Conservation (phyloP, 2,888 invertebrate species). For the Ischnura elegans region DNA sequence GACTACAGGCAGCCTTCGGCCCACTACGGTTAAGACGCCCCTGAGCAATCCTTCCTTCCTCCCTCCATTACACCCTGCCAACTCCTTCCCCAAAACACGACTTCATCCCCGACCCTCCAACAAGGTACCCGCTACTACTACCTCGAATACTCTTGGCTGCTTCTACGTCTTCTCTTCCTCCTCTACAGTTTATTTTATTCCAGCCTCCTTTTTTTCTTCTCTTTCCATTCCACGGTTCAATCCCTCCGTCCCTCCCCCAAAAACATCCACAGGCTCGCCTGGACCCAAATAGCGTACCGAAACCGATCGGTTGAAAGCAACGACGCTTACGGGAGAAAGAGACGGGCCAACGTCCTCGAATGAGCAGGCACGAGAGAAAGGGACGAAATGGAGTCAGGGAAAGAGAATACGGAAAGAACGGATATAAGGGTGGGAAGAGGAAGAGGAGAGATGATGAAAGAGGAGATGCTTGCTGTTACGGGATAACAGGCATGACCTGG, state of each 20-base stretch:
- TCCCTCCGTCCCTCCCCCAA: not conserved
- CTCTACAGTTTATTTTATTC: not conserved
- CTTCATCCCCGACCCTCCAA: not conserved
- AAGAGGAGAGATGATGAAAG: not conserved
- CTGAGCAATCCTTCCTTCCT: not conserved
- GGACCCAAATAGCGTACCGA: constrained; percentile 36
- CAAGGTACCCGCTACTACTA: not conserved
- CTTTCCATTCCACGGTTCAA: not conserved
- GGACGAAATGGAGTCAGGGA: too few relatives aligned
- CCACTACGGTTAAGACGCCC: not conserved
- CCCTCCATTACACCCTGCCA: not conserved
- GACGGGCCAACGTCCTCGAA: not conserved
- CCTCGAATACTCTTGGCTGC: not conserved
- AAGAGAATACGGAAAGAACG: constrained; percentile 20
- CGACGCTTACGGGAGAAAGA: constrained; percentile 13
- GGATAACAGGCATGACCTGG: not conserved
- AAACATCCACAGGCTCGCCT: not conserved
- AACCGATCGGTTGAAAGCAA: constrained; percentile 38
- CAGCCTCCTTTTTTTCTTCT: not conserved
- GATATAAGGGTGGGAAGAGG: not conserved
- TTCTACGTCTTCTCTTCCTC: not conserved
- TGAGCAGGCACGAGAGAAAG: too few relatives aligned
- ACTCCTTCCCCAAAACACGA: not conserved
- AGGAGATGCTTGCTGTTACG: not conserved
- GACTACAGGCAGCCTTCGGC: not conserved